Percentiles rank a stretch among this genome's conserved stretches.
Evolutionary conservation across 2,797 vertebrate genomes (phyloP).

Genomic region (Babyrousa celebensis): DNA sequence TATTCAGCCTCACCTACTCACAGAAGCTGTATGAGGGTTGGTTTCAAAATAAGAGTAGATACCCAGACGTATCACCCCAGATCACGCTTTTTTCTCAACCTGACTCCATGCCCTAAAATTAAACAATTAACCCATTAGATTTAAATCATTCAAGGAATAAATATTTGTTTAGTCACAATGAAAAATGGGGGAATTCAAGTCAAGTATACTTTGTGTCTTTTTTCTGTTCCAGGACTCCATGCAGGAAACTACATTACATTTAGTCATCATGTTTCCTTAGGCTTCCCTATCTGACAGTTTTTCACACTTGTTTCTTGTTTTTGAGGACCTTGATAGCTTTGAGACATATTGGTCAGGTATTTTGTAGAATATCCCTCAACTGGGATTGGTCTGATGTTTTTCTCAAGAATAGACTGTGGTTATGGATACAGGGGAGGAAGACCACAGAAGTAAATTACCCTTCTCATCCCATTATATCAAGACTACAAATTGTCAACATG

Average conservation of each 20-base stretch:
- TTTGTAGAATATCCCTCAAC: neutral
- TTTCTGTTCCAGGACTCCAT: neutral
- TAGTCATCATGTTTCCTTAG: neutral
- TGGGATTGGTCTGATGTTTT: neutral
- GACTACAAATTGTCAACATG: neutral
- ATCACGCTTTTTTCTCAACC: neutral
- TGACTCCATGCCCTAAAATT: neutral
- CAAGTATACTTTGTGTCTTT: neutral
- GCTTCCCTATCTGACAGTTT: neutral
- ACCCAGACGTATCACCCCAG: too few species aligned
- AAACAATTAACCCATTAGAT: neutral
- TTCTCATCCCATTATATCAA: neutral
- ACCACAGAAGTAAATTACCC: neutral
- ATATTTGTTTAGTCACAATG: conserved; percentile 37
- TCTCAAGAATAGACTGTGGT: neutral
- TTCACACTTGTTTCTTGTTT: conserved; percentile 11
- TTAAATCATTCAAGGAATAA: conserved; percentile 24
- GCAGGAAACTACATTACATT: neutral
- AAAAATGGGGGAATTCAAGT: conserved; percentile 54
- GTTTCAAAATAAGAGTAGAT: conserved; percentile 9
- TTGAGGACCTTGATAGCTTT: conserved; percentile 35
- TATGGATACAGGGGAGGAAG: neutral
- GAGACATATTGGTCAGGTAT: neutral
- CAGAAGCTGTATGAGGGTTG: neutral
- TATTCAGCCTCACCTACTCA: conserved; percentile 12